Percentiles rank a stretch among this genome's conserved stretches.
phyloP scores from a whole-genome alignment of 2,113 vertebrate species.

The Microcebus lehilahytsara region DNA sequence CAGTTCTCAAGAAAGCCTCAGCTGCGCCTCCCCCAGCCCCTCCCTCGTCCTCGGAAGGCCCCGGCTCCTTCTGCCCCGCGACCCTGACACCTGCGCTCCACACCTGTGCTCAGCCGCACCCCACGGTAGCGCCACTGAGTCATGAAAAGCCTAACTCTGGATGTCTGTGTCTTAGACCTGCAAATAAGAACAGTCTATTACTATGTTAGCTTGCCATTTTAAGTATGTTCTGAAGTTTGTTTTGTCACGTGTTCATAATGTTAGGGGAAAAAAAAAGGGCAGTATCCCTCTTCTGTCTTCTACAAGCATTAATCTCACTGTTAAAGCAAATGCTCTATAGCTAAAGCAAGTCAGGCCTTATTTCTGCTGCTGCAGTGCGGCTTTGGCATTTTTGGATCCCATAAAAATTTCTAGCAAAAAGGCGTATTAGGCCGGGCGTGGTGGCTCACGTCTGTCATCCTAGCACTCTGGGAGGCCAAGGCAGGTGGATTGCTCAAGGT shows the following conservation, averaged over 20 bases:
- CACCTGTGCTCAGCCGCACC: conserved; percentile 73
- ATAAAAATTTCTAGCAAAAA: conserved; percentile 44
- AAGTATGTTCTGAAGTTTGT: conserved; percentile 74
- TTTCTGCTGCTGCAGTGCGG: conserved; percentile 21
- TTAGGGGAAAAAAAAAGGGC: conserved; percentile 43
- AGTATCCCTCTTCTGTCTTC: conserved; percentile 76
- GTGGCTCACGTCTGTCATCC: too few relatives aligned
- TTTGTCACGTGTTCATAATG: conserved; percentile 78
- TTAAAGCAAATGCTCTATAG: conserved; percentile 21
- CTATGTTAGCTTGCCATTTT: conserved; percentile 73
- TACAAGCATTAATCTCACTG: not conserved
- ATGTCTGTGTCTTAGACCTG: conserved; percentile 68
- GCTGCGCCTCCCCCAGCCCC: conserved; percentile 27
- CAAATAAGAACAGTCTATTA: conserved; percentile 60
- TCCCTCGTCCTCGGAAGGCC: conserved; percentile 70
- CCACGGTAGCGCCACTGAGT: conserved; percentile 69
- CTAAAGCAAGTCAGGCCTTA: not conserved
- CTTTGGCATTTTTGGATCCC: conserved; percentile 29
- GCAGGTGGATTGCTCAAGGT: too few relatives aligned
- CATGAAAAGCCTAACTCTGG: conserved; percentile 62
- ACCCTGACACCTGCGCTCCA: conserved; percentile 75
- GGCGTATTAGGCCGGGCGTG: not conserved
- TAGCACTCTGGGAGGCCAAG: too few relatives aligned
- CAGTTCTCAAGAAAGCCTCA: conserved; percentile 38
- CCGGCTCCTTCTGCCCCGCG: conserved; percentile 68